Evolutionary conservation across 37 sponge, comb jelly and placozoan genomes (phyloP).

Genomic region (Lycopodina hypogea): DNA sequence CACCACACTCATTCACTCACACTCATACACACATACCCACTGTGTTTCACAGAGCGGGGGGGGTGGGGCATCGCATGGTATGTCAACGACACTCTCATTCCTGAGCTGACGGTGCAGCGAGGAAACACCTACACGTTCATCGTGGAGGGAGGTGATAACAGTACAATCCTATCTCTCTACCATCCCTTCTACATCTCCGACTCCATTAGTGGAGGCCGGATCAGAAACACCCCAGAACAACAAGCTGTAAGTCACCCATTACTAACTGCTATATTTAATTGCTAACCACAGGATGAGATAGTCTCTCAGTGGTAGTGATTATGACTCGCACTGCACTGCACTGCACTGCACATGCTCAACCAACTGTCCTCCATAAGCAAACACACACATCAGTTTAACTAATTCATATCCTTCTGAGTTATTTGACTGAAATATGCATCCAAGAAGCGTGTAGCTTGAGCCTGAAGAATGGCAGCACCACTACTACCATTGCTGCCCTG

Average conservation of each 20-base stretch:
- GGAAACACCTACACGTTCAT: conserved; percentile 66
- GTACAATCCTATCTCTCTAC: conserved; percentile 8
- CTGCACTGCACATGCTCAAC: too few species aligned
- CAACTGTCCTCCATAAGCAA: too few species aligned
- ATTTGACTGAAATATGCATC: too few species aligned
- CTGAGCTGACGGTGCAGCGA: conserved; percentile 51
- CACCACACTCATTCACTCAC: too few species aligned
- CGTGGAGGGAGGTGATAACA: conserved; percentile 51
- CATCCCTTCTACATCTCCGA: conserved; percentile 80
- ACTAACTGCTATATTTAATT: background rate
- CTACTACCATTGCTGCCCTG: too few species aligned
- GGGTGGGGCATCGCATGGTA: conserved; percentile 82
- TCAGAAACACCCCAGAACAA: background rate
- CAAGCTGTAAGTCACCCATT: conserved; percentile 14
- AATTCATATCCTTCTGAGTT: too few species aligned
- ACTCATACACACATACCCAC: too few species aligned
- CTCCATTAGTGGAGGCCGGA: conserved; percentile 32
- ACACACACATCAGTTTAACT: too few species aligned
- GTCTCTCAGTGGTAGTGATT: background rate
- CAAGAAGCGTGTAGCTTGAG: too few species aligned
- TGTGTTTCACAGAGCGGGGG: conserved; percentile 3
- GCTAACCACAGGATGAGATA: background rate
- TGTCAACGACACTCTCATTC: conserved; percentile 61
- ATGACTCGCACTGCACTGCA: background rate
- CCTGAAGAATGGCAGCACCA: too few species aligned